Base-by-base conservation (phyloP, 2,797 vertebrate genomes). In the Sebastes matsubarae region DNA sequence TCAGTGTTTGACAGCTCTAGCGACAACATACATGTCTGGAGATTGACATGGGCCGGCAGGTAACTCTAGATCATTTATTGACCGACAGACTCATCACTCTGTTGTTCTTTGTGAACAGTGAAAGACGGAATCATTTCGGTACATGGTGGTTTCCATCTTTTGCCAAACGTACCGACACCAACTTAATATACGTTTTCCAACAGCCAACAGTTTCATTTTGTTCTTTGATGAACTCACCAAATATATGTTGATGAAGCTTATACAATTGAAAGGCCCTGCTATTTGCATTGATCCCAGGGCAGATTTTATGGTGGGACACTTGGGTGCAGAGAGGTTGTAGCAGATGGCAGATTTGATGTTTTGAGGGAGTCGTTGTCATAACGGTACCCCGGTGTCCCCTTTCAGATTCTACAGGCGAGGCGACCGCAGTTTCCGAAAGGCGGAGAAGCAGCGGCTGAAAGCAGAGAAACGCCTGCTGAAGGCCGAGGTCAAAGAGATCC, bases 401-500 rank as follows among this genome's bases (percentile, higher is more conserved):
- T 54, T 42, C n/a, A 99, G 98, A 92, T 97, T 98, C 63, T 98
- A 99, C 92, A 96, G 97, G 32, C 97, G 97, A 75, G 97, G 98
- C 11, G 98, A 99, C 87, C 97, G 97, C 86, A 97, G 97, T 81
- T 98, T 99, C 83, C 94, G 97, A 46, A 99, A 99, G 90, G 97
- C 98, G 1, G 98, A 99, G 92, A 99, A 99, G 81, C 98, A 99
- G 87, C 96, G 97, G 1, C 92, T 99, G 69, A 95, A 97, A 91
- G 97, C 97, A 6, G 98, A 99, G 91, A 99, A 99, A 89, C 97
- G 97, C 3, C 96, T 99, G 81, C 95, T 98, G 34, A 99, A 99
- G 89, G 97, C 97, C 0, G 98, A 99, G 83, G 97, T 98, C 81
- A 97, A 98, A 84, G 98, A 99, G 93, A 97, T 99, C 82, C 96